These are phyloP conservation scores for Pseudomyrmex concolor DNA, from an alignment of 1,140 invertebrate species.

Conservation along the genomic window DNA sequence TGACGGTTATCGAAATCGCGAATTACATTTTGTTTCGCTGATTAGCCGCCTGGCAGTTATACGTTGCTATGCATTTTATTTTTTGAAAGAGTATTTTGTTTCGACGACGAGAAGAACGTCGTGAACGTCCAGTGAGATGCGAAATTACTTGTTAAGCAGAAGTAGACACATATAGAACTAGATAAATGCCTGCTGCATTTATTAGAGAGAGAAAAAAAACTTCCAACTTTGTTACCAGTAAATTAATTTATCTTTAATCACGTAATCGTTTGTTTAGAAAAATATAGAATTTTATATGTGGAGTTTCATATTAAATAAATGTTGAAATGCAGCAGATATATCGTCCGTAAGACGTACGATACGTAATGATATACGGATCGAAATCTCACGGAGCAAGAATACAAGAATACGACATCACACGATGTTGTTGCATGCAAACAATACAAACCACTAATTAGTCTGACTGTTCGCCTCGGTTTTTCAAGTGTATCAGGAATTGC, in stretches of 20 bases:
- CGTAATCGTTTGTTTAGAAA: not conserved
- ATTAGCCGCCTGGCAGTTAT: constrained; percentile 73
- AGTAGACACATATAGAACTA: constrained; percentile 14
- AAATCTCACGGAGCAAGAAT: too few relatives aligned
- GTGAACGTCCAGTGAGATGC: not conserved
- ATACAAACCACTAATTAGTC: too few relatives aligned
- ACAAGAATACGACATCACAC: too few relatives aligned
- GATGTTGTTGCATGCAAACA: too few relatives aligned
- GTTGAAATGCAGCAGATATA: constrained; percentile 24
- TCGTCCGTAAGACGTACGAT: constrained; percentile 11
- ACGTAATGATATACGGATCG: not conserved
- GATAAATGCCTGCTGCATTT: constrained; percentile 60
- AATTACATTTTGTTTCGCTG: constrained; percentile 71
- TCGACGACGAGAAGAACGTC: constrained; percentile 30
- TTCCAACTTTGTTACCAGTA: too few relatives aligned
- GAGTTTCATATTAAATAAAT: not conserved
- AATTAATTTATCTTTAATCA: not conserved
- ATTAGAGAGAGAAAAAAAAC: too few relatives aligned
- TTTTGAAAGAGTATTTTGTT: constrained; percentile 60
- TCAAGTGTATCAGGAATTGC: not conserved
- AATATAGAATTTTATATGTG: not conserved
- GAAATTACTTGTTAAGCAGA: constrained; percentile 34
- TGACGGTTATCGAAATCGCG: not conserved
- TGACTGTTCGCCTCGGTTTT: not conserved
- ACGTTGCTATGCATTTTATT: constrained; percentile 72